Base-by-base conservation (phyloP, 2,888 invertebrate genomes). In the Cheilosia vernalis region DNA sequence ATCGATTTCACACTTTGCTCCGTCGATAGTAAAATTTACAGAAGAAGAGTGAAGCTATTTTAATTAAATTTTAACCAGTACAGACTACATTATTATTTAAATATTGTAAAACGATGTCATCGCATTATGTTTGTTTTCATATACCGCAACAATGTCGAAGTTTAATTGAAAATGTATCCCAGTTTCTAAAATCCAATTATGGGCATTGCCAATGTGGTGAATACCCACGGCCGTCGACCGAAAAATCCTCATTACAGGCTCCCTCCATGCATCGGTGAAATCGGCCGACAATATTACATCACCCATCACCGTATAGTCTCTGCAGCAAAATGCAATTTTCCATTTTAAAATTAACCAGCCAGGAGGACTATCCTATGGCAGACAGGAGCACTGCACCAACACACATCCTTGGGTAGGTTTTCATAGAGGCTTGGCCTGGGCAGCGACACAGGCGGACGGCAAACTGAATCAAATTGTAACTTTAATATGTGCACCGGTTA, bases 161-260 rank as follows among this genome's bases (percentile, higher is more conserved):
- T 80, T 80, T 80, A 73, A 80, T 80, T 80, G 80, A 80, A 73
- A 80, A 74, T 74, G 73, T 67, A 67, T 61, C 49, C 80, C 49
- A 67, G 47, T 80, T 80, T 73, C 80, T 67, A 67, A 73, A 80
- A 80, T 80, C 80, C 80, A 80, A 80, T 80, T 80, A 80, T 47
- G 61, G 61, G 21, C 53, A 33, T 10, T 72, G 55, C 17, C 67
- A 73, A 61, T 58, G 64, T 79, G 66, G 64, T 30, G 30, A 37
- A 37, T 37, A 37, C 37, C 13, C 51, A 56, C n/a, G 33, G 17
- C 13, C 44, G 44, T 73, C 47, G 61, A 40, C 73, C 56, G 61
- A 80, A 73, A 73, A 67, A 79, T 79, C 56, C 79, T 60, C 64
- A 40, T 69, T 69, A 51, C 72, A 64, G 60, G 63, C 37, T 33